A percentile compares a stretch with the other conserved stretches of the same genome.
phyloP scores from a whole-genome alignment of 2,113 vertebrate genomes.

The Lamprotornis superbus region DNA sequence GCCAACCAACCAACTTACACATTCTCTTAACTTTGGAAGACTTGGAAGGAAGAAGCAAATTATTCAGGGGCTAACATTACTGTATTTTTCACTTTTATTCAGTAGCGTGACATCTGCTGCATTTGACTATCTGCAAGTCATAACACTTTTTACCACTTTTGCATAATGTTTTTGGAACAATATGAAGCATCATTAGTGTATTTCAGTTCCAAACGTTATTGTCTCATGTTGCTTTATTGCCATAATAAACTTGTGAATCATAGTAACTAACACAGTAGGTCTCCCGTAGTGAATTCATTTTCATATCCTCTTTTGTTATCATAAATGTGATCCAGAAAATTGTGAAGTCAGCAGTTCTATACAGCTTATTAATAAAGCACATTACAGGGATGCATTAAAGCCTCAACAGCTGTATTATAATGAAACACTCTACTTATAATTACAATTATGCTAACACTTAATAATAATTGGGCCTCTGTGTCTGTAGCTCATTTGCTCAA shows the following conservation, averaged over 20 bases:
- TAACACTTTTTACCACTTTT: conserved; percentile 56
- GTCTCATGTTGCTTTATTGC: conserved; percentile 76
- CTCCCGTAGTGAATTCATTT: conserved; percentile 73
- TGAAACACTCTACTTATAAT: conserved; percentile 76
- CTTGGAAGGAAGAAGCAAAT: not conserved
- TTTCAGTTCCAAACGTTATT: conserved; percentile 58
- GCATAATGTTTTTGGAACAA: conserved; percentile 63
- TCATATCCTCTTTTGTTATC: conserved; percentile 76
- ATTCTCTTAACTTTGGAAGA: not conserved
- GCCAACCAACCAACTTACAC: not conserved
- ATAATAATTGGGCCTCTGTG: conserved; percentile 74
- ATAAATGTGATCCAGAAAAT: conserved; percentile 70
- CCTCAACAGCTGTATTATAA: conserved; percentile 75
- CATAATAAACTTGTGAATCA: conserved; percentile 79
- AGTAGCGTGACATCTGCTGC: conserved; percentile 43
- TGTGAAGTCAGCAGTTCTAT: conserved; percentile 78
- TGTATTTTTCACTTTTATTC: not conserved
- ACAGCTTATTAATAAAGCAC: conserved; percentile 72
- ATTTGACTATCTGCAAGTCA: conserved; percentile 21
- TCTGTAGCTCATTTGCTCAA: conserved; percentile 68
- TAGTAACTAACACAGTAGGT: conserved; percentile 70
- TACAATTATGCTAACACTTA: conserved; percentile 77
- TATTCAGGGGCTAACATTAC: not conserved
- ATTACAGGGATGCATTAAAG: conserved; percentile 71
- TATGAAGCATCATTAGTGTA: conserved; percentile 62